A percentile compares a stretch with the other conserved stretches of the same genome.
Evolutionary conservation across 1,140 invertebrate species (phyloP).

Genomic region (Heliothis subflexa): DNA sequence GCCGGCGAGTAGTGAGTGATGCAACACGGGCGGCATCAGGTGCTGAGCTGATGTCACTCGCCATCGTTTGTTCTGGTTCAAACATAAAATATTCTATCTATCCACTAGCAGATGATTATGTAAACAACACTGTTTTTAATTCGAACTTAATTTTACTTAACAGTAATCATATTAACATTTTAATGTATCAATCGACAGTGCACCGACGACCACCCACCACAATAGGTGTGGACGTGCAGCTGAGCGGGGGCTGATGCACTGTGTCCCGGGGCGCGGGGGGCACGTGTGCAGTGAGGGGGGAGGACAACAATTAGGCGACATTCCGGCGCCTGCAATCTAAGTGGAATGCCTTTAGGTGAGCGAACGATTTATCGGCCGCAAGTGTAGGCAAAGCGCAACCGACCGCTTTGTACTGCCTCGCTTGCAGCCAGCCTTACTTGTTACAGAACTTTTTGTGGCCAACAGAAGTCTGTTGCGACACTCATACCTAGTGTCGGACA

Average conservation of each 20-base stretch:
- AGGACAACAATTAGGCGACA: slow-evolving; percentile 48
- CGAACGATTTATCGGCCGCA: slow-evolving; percentile 38
- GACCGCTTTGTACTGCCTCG: not conserved
- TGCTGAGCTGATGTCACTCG: too few relatives aligned
- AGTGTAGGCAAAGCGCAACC: slow-evolving; percentile 20
- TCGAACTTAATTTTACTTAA: too few relatives aligned
- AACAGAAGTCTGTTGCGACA: not conserved
- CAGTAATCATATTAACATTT: too few relatives aligned
- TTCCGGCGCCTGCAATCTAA: slow-evolving; percentile 50
- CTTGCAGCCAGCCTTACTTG: not conserved
- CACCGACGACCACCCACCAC: not conserved
- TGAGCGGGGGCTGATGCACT: too few relatives aligned
- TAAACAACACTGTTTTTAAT: too few relatives aligned
- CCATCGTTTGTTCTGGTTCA: too few relatives aligned
- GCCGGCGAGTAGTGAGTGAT: too few relatives aligned
- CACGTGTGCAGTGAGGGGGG: not conserved
- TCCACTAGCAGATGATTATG: too few relatives aligned
- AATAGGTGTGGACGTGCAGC: not conserved
- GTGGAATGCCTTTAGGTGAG: slow-evolving; percentile 49
- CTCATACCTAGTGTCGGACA: not conserved
- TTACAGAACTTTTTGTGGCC: not conserved
- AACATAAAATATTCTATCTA: too few relatives aligned
- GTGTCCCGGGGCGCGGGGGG: not conserved
- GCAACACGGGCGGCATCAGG: too few relatives aligned
- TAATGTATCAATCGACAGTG: too few relatives aligned